Base-by-base conservation (phyloP, 2,113 vertebrate species). In the Salminus brasiliensis region DNA sequence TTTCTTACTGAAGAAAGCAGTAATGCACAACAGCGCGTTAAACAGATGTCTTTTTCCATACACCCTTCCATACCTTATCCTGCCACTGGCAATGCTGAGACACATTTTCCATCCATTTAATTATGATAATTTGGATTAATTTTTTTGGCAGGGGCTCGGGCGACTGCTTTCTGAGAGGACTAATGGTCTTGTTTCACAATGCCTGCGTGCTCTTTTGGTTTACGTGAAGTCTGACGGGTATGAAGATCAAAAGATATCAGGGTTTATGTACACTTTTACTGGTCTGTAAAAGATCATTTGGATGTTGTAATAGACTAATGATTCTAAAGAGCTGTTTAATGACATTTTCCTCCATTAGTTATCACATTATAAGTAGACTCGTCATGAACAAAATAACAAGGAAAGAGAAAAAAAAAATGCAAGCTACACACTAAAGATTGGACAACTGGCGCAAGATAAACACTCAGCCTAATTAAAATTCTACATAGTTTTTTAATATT, bases 31-130 rank as follows among this genome's bases (percentile, higher is more conserved):
- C 82, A 34, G 16, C 18, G 80, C 88, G 81, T 82, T 80, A 66
- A 89, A 86, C 88, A 89, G 85, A 89, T 88, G 84, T 82, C 83
- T 91, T 89, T 91, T 90, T 90, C 90, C 89, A 88, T 88, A 88
- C 60, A 45, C 83, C 77, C 80, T 23, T 87, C 85, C 86, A 89
- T 89, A 89, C 77, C 85, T 89, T 89, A 85, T 76, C 82, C 84
- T 87, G 47, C 82, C 62, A 49, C 36, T 4, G 66, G 78, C 67
- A 66, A 67, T 80, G 73, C 80, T 88, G 85, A 88, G 84, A 65
- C 81, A 76, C 84, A 88, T 85, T 88, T 89, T 89, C 88, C 90
- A 78, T 76, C 82, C 59, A 60, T 86, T 80, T 73, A 87, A 80
- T 85, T 23, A 74, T 66, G 83, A 79, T 76, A 59, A 84, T 86